Base-by-base conservation (phyloP, 2,888 invertebrate species). In the Trissolcus japonicus region DNA sequence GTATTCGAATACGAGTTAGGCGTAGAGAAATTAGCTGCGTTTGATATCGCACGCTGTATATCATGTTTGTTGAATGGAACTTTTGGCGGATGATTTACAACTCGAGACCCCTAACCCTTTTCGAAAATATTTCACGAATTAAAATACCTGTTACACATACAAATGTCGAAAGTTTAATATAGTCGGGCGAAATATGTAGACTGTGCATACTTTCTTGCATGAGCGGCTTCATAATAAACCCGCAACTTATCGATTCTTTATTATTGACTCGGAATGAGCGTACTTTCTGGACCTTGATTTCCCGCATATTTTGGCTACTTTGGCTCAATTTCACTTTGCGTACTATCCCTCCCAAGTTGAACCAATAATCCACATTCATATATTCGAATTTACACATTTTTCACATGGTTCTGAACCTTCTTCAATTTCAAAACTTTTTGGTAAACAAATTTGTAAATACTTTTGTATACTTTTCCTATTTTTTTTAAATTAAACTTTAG, bases 241-340 rank as follows among this genome's bases (percentile, higher is more conserved):
- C 48, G 25, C 55, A 55, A 55, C 43, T 48, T 69, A 69, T 69
- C 41, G 69, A 69, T 69, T 61, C 40, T 41, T 61, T 55, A 54
- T 63, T 63, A 69, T 69, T 69, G 48, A 69, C 69, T 69, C 54
- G 43, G 61, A 69, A 61, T 54, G 55, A 61, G 60, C 55, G 46
- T 50, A 69, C n/a, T 69, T 61, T 25, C 25, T 35, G 9, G 35
- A 35, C 11, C 35, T 35, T 35, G 46, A 61, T 69, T 69, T 69
- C 61, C 55, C n/a, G 60, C 61, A 61, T 69, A 69, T 69, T 69
- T 61, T 61, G 55, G 69, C 61, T 55, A 69, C 50, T 55, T 48
- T 41, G 41, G n/a, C 21, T 43, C 41, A 63, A 46, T 46, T 16
- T 46, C 46, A 6, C 46, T 35, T 9, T 9, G 9, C 35, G 11